Base-by-base conservation (phyloP, 2,113 vertebrate species). In the Notiomystis cincta region DNA sequence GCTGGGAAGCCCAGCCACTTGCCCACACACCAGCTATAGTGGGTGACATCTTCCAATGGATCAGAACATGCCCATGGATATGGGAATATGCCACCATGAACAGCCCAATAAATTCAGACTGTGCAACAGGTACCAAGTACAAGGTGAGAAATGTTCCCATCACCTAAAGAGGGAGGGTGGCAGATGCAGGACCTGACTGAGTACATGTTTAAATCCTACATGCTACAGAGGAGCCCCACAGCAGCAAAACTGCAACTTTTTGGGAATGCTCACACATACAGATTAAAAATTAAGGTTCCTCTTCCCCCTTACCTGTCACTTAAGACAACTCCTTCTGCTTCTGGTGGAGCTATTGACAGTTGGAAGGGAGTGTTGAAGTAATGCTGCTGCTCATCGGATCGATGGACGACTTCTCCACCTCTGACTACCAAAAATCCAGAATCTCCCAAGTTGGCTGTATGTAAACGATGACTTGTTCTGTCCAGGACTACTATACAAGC, bases 341-440 rank as follows among this genome's bases (percentile, higher is more conserved):
- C 99, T 0, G 99, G 99, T 5, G 99, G 99, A 12, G 99, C 99
- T 16, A 99, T 99, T 2, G 99, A 99, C 64, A 99, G 98, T 67
- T 99, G 99, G 98, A 99, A 99, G 22, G 99, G 99, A 85, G 99
- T 98, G 97, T 98, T 98, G 96, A 99, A 99, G 97, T 99, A 98
- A 93, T 98, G 99, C 96, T 99, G 99, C 90, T 99, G 99, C 91
- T 99, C 99, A 2, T 99, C 99, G 0, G 99, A 99, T 15, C 99
- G 99, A 89, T 99, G 99, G 6, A 99, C 99, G 28, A 99, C 99
- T 93, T 99, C 99, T 25, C 99, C 99, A 6, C 98, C 99, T 65
- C 99, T 98, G 70, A 99, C 99, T 13, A 99, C 99, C 95, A 99
- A 94, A 89, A 99, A 99, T 33, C 99, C 99, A 0, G 99, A 99